Percentiles rank a stretch among this genome's conserved stretches.
These are phyloP conservation scores for Allophyes oxyacanthae DNA, from an alignment of 2,888 invertebrate species.

Conservation along the genomic window DNA sequence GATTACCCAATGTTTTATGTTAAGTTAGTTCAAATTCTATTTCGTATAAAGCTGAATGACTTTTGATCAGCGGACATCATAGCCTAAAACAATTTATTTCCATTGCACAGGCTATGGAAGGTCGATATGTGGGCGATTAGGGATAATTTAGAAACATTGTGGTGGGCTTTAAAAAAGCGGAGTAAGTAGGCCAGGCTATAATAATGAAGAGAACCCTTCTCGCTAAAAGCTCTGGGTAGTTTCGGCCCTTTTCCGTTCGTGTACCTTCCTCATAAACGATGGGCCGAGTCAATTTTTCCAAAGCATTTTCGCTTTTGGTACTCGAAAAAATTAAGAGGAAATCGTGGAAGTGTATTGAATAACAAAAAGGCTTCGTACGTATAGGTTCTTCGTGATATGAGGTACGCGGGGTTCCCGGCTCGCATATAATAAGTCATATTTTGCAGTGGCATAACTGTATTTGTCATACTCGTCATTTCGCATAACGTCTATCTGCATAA, in stretches of 20 bases:
- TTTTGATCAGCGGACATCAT: neutral
- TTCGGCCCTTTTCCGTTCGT: constrained; percentile 62
- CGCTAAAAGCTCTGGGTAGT: constrained; percentile 73
- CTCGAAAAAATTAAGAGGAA: constrained; percentile 52
- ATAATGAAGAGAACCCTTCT: constrained; percentile 66
- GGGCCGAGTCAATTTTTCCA: constrained; percentile 67
- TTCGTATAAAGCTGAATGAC: no score
- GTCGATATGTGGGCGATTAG: constrained; percentile 23
- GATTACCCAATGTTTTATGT: no score
- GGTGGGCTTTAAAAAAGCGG: constrained; percentile 55
- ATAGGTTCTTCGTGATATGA: neutral
- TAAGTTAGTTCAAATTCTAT: no score
- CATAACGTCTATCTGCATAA: no score
- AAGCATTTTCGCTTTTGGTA: constrained; percentile 43
- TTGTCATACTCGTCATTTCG: no score
- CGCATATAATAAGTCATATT: no score
- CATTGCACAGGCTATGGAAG: neutral
- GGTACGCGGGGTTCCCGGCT: no score
- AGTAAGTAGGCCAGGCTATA: constrained; percentile 64
- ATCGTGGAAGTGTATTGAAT: constrained; percentile 49
- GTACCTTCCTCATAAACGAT: constrained; percentile 69
- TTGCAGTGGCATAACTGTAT: no score
- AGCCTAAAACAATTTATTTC: constrained; percentile 16
- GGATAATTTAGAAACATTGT: constrained; percentile 43
- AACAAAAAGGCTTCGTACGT: constrained; percentile 41